Evolutionary conservation across 1,140 invertebrate genomes (phyloP).

Genomic region (Drosophila arizonae): DNA sequence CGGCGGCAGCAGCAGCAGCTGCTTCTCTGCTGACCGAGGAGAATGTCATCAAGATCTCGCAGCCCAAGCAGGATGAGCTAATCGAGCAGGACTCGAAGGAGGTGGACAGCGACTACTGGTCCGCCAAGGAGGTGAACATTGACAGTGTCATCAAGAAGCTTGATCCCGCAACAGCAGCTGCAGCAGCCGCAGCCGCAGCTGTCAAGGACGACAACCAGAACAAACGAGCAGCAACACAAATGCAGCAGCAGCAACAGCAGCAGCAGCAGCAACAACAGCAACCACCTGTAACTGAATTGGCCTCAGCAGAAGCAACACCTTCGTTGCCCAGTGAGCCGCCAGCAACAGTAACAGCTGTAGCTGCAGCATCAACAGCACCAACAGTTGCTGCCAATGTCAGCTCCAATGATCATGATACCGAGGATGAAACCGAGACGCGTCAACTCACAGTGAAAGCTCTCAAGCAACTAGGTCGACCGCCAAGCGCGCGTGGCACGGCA

Average conservation of each 20-base stretch:
- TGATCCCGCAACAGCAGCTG: constrained; percentile 84
- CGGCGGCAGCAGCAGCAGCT: constrained; percentile 6
- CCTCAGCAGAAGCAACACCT: constrained; percentile 42
- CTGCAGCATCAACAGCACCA: constrained; percentile 10
- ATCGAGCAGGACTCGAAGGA: constrained; percentile 84
- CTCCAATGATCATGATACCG: constrained; percentile 72
- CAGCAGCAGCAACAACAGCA: constrained; percentile 21
- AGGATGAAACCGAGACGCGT: constrained; percentile 75
- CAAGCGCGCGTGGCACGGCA: constrained; percentile 53
- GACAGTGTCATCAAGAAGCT: constrained; percentile 91
- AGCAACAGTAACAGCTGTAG: constrained; percentile 1
- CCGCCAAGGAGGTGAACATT: constrained; percentile 88
- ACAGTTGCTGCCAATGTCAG: constrained; percentile 23
- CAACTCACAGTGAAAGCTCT: constrained; percentile 46
- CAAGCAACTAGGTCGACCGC: constrained; percentile 51
- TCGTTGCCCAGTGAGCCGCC: constrained; percentile 43
- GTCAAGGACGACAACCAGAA: constrained; percentile 50
- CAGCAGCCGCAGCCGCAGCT: constrained; percentile 81
- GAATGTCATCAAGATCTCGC: constrained; percentile 80
- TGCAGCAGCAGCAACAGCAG: constrained; percentile 13
- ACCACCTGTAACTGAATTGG: constrained; percentile 58
- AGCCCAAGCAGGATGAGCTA: constrained; percentile 74
- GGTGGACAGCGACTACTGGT: constrained; percentile 89
- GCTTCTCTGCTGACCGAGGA: constrained; percentile 73
- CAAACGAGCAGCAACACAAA: constrained; percentile 2